Percentiles rank a stretch among this genome's conserved stretches.
Evolutionary conservation across 2,888 invertebrate species (phyloP).

Genomic region (Hydraecia micacea): DNA sequence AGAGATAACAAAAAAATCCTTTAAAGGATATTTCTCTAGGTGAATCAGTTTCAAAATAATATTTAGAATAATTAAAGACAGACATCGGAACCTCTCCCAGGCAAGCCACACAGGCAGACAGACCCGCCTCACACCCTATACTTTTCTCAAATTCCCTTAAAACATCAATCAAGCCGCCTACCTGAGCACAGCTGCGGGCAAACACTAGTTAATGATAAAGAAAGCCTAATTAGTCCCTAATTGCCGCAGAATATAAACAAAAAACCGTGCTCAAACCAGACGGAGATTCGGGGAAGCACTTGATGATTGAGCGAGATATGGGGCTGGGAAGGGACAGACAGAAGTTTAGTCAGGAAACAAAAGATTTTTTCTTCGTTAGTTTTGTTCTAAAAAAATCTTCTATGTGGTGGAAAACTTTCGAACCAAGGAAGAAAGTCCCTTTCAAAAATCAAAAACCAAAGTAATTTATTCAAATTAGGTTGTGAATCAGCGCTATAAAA

Average conservation of each 20-base stretch:
- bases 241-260: constrained; percentile 58
- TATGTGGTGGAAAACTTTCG: too few relatives aligned
- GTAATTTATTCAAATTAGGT: too few relatives aligned
- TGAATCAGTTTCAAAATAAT: too few relatives aligned
- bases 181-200: constrained; percentile 19
- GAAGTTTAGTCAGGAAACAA: constrained; percentile 39
- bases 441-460: too few relatives aligned
- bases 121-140: not conserved
- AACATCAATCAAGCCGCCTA: constrained; percentile 32
- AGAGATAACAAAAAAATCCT: not conserved
- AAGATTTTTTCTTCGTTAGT: not conserved
- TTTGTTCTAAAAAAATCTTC: too few relatives aligned
- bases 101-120: constrained; percentile 7
- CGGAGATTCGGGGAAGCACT: constrained; percentile 58
- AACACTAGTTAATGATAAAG: constrained; percentile 44
- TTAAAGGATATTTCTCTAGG: not conserved
- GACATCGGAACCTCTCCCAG: not conserved
- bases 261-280: constrained; percentile 49
- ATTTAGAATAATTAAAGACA: not conserved
- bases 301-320: constrained; percentile 37
- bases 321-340: constrained; percentile 13
- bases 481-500: too few relatives aligned
- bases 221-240: constrained; percentile 60
- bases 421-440: too few relatives aligned
- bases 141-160: not conserved